Evolutionary conservation across 2,113 vertebrate species (phyloP).

Genomic region (Muntiacus muntjak): DNA sequence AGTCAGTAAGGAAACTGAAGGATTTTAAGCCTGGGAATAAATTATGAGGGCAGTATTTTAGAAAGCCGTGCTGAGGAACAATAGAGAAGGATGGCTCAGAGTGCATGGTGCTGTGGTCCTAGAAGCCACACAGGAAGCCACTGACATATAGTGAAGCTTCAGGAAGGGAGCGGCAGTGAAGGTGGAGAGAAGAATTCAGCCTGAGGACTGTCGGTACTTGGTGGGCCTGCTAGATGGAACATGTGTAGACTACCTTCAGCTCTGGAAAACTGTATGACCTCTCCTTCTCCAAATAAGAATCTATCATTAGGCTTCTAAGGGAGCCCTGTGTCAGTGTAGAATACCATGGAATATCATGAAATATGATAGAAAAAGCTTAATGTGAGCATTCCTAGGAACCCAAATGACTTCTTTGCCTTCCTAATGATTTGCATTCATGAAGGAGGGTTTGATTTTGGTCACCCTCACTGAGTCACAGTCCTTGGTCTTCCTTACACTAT

Average conservation of each 20-base stretch:
- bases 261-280: background rate
- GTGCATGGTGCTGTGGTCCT: fast-evolving
- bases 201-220: background rate
- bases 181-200: background rate
- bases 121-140: background rate
- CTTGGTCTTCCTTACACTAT: background rate
- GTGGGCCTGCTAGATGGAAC: background rate
- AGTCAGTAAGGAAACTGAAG: background rate
- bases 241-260: background rate
- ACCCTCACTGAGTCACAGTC: background rate
- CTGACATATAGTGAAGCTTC: background rate
- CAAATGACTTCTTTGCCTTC: background rate
- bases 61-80: background rate
- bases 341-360: background rate
- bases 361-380: background rate
- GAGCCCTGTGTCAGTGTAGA: background rate
- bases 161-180: background rate
- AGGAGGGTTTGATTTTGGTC: background rate
- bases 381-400: background rate
- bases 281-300: background rate
- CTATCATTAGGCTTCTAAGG: background rate
- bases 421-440: background rate
- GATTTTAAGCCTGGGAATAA: background rate
- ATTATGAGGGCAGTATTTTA: background rate
- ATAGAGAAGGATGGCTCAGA: background rate